Evolutionary conservation across 2,888 invertebrate species (phyloP).

Genomic region (Synergus laeviventris): DNA sequence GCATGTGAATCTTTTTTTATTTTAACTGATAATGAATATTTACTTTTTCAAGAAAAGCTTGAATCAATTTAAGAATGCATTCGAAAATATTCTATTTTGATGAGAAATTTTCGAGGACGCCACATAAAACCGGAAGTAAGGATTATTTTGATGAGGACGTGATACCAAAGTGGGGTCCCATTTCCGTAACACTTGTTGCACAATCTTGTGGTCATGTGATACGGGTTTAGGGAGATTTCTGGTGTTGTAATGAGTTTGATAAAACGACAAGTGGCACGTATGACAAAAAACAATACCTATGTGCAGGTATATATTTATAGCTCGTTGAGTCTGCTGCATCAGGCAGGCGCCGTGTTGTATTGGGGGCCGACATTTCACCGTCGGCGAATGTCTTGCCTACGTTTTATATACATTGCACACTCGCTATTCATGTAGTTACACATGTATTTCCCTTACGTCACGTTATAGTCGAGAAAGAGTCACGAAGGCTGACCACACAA

Average conservation of each 20-base stretch:
- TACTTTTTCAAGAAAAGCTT: no score
- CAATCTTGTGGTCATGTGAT: background rate
- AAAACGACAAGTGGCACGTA: conserved; percentile 16
- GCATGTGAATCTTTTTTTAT: no score
- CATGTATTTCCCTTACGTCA: conserved; percentile 13
- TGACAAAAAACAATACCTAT: conserved; percentile 28
- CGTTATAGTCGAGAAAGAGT: conserved; percentile 4
- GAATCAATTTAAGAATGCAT: no score
- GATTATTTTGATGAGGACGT: background rate
- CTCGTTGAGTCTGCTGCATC: background rate
- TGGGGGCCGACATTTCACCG: conserved; percentile 20
- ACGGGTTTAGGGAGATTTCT: conserved; percentile 18
- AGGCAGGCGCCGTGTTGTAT: conserved; percentile 2
- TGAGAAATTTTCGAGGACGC: background rate
- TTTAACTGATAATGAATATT: no score
- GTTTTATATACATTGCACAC: background rate
- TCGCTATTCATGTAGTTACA: conserved; percentile 16
- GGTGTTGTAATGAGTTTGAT: conserved; percentile 6
- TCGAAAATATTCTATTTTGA: background rate
- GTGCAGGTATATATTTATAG: conserved; percentile 32
- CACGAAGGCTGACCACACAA: conserved; percentile 23
- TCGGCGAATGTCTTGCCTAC: conserved; percentile 25
- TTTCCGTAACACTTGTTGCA: conserved; percentile 16
- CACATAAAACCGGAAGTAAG: background rate
- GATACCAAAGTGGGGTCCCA: background rate